These are phyloP conservation scores for Amblyopsis rosae DNA, from an alignment of 2,113 vertebrate species.

Conservation along the genomic window DNA sequence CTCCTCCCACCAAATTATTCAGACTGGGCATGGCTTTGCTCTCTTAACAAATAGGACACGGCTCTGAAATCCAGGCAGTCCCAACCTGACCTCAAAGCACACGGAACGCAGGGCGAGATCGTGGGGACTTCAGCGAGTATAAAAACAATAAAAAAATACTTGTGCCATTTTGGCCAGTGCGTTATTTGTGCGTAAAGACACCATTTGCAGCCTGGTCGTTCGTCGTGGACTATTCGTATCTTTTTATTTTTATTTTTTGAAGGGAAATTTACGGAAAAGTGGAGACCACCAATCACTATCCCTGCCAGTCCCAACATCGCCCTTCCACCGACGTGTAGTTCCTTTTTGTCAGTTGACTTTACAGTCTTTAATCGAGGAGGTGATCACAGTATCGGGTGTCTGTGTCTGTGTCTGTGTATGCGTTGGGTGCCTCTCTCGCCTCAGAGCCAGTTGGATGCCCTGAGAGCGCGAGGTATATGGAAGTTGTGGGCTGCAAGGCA, in stretches of 20 bases:
- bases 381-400: constrained; percentile 32
- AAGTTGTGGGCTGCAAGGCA: constrained; percentile 97
- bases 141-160: constrained; percentile 50
- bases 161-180: constrained; percentile 11
- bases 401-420: constrained; percentile 2
- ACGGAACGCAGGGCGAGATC: constrained; percentile 84
- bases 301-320: constrained; percentile 58
- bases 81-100: constrained; percentile 91
- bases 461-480: constrained; percentile 92
- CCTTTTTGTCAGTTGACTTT: constrained; percentile 42
- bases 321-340: constrained; percentile 40
- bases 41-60: constrained; percentile 96
- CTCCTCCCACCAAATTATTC: constrained; percentile 99
- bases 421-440: constrained; percentile 57
- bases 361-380: constrained; percentile 45
- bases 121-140: constrained; percentile 68
- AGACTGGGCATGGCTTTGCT: constrained; percentile 96
- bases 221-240: constrained; percentile 76
- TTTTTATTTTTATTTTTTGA: constrained; percentile 34
- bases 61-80: constrained; percentile 89
- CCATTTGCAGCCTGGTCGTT: constrained; percentile 43
- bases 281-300: constrained; percentile 38
- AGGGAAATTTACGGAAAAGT: constrained; percentile 56
- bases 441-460: constrained; percentile 83
- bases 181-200: constrained; percentile 40